Conservation (phyloP, 2,888 invertebrate species). For the Eudasyphora cyanicolor region DNA sequence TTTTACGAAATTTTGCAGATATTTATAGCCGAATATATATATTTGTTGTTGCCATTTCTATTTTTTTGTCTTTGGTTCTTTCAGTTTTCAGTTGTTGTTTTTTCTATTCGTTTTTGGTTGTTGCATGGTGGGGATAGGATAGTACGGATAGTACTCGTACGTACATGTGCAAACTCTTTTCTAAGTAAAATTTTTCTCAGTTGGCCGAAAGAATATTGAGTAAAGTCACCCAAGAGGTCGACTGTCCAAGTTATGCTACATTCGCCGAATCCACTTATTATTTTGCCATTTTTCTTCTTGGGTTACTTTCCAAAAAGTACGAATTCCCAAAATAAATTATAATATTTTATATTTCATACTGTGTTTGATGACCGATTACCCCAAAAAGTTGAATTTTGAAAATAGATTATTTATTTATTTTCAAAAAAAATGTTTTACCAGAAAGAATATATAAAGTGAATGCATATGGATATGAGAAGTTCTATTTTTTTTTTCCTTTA, state of each 20-base stretch:
- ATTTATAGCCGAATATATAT: conserved; percentile 59
- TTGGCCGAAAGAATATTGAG: neutral
- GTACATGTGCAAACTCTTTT: conserved; percentile 12
- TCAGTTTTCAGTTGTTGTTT: neutral
- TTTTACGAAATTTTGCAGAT: conserved; percentile 47
- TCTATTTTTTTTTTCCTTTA: too few relatives aligned
- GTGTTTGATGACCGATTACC: too few relatives aligned
- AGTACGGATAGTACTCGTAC: neutral
- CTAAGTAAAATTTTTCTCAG: neutral
- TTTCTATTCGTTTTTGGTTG: neutral
- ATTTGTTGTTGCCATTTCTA: conserved; percentile 26
- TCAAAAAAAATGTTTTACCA: too few relatives aligned
- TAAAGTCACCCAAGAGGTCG: neutral
- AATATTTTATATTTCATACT: too few relatives aligned
- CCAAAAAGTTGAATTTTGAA: too few relatives aligned
- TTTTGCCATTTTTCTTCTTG: too few relatives aligned
- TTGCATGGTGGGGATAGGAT: neutral
- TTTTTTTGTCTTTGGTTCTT: conserved; percentile 24
- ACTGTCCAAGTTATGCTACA: neutral
- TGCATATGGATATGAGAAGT: too few relatives aligned
- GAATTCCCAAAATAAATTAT: too few relatives aligned
- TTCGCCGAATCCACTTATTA: too few relatives aligned
- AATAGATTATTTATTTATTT: too few relatives aligned
- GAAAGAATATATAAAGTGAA: too few relatives aligned
- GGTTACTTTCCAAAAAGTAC: too few relatives aligned